Conservation (phyloP, 2,113 vertebrate genomes). For the Hippocampus zosterae region DNA sequence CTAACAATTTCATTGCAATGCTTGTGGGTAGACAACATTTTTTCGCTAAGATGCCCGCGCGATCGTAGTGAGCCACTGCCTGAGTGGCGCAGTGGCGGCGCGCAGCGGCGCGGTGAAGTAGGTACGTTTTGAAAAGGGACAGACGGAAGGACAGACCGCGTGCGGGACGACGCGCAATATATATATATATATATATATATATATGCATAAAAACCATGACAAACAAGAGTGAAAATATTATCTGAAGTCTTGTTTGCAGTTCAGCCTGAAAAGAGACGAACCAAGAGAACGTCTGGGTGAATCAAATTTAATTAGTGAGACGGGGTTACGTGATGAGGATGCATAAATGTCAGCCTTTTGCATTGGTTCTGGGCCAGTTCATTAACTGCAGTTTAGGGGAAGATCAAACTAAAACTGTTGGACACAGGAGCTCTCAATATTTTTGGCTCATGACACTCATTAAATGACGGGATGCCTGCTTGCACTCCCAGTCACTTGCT, state of each 20-base stretch:
- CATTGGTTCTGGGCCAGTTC: slow-evolving; percentile 7
- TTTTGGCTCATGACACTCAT: slow-evolving; percentile 8
- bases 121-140: too few relatives aligned
- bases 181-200: too few relatives aligned
- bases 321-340: neutral
- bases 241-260: neutral
- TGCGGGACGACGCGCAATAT: too few relatives aligned
- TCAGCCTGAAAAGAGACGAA: neutral
- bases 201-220: neutral
- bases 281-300: slow-evolving; percentile 1
- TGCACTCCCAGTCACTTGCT: neutral
- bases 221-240: neutral
- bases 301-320: slow-evolving; percentile 1
- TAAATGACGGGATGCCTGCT: neutral
- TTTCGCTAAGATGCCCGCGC: too few relatives aligned
- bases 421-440: neutral
- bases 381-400: slow-evolving; percentile 10
- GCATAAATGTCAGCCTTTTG: neutral
- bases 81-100: too few relatives aligned
- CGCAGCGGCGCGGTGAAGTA: too few relatives aligned
- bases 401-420: slow-evolving; percentile 5
- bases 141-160: too few relatives aligned
- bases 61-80: too few relatives aligned
- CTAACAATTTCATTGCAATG: too few relatives aligned
- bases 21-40: too few relatives aligned